Base-by-base conservation (phyloP, 2,888 invertebrate species). In the Onchidella celtica region DNA sequence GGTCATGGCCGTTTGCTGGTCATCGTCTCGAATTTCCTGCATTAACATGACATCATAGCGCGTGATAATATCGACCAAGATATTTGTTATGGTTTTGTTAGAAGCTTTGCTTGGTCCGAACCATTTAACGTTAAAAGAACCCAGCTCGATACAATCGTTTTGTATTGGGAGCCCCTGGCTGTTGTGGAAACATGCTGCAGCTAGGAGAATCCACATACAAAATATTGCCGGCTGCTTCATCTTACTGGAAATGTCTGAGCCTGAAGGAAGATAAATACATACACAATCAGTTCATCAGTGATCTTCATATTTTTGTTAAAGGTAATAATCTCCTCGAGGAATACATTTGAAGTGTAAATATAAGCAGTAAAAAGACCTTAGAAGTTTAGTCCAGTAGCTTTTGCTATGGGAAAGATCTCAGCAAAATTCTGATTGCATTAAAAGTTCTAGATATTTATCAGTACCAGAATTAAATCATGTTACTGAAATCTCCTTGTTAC, bases 41-140 rank as follows among this genome's bases (percentile, higher is more conserved):
- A 79, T 68, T 3, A 79, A 32, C 66, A 79, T 68, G 27, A 79
- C 61, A 32, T 79, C 78, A 70, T 79, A 79, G 24, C 78, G 78
- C 11, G 27, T 59, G 40, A 79, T 66, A n/a, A 79, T 61, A n/a
- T 70, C 24, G 2, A 11, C 57, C n/a, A 77, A 27, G 2, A 57
- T 68, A 24, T 2, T 3, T 61, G 57, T 24, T 34, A 77, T 36
- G 34, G 2, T n/a, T 2, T 68, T 11, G 24, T 77, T 29, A 27
- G 55, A 17, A 3, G 68, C 32, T 9, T 68, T 68, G 24, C 17
- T 1, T 24, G 36, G 57, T 14, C 1, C 55, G n/a, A 77, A 77
- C 66, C 66, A 68, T 21, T 68, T 66, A 0, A 77, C 76, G 57
- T 69, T 83, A 34, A 57, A 74, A 34, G 78, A 73, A 38, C 68